Evolutionary conservation across 2,113 vertebrate species (phyloP).

Genomic region (Stegostoma tigrinum): DNA sequence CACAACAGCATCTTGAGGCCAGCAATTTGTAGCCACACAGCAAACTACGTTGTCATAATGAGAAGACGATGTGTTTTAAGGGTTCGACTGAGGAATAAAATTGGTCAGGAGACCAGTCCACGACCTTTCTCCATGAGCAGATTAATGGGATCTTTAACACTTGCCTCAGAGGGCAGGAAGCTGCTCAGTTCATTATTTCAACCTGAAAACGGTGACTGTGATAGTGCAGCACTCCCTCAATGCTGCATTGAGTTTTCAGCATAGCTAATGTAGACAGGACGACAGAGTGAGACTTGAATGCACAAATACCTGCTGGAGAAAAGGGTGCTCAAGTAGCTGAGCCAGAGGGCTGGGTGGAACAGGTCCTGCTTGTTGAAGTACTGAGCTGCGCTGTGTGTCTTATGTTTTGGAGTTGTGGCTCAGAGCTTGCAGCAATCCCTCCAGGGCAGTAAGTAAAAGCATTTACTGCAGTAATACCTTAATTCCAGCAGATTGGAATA

Average conservation of each 20-base stretch:
- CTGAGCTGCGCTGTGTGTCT: neutral
- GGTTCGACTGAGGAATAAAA: neutral
- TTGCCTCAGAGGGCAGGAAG: neutral
- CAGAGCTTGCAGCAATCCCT: neutral
- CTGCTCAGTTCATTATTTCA: neutral
- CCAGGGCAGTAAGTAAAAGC: neutral
- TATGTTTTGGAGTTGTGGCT: neutral
- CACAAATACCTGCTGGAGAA: neutral
- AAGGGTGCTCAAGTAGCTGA: neutral
- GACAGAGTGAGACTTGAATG: neutral
- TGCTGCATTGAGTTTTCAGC: neutral
- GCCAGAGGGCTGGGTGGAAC: neutral
- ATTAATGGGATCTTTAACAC: neutral
- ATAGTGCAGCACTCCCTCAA: neutral
- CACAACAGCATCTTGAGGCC: neutral
- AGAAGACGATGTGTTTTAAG: neutral
- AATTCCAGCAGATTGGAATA: slow-evolving; percentile 32
- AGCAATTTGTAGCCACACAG: neutral
- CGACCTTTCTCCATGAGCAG: neutral
- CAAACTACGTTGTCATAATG: neutral
- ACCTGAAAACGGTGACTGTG: neutral
- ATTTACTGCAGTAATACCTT: slow-evolving; percentile 23
- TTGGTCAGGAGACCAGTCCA: no score
- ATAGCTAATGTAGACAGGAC: neutral
- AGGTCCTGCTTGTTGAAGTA: neutral